Percentiles rank a stretch among this genome's conserved stretches.
These are phyloP conservation scores for Leiothrix lutea DNA, from an alignment of 2,113 vertebrate genomes.

Conservation along the genomic window DNA sequence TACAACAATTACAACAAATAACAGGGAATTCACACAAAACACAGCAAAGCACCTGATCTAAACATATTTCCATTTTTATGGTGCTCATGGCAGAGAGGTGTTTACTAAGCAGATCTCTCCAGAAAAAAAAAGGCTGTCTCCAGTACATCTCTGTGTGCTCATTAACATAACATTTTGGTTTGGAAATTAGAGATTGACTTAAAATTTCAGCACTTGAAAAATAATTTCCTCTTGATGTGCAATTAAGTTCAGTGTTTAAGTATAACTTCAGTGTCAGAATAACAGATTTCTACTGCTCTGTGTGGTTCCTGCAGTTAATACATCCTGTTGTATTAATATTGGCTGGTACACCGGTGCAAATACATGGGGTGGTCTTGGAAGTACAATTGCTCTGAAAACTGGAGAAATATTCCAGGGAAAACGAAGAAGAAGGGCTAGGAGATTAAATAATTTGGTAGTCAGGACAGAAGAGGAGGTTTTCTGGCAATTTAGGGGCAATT, in stretches of 20 bases:
- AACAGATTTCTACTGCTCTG: slow-evolving; percentile 14
- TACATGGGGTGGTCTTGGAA: not conserved
- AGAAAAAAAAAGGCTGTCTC: not conserved
- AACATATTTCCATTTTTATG: not conserved
- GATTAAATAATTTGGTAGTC: not conserved
- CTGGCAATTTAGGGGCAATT: not conserved
- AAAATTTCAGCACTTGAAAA: slow-evolving; percentile 42
- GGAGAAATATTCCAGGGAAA: not conserved
- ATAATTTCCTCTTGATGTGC: slow-evolving; percentile 50
- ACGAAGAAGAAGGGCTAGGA: not conserved
- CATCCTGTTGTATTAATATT: slow-evolving; percentile 37
- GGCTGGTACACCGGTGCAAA: not conserved
- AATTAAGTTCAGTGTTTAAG: slow-evolving; percentile 42
- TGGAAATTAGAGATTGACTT: slow-evolving; percentile 15
- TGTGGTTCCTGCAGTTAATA: slow-evolving; percentile 25
- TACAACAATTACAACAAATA: not conserved
- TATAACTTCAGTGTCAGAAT: slow-evolving; percentile 26
- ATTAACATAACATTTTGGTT: not conserved
- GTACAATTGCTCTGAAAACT: not conserved
- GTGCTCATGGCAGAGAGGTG: not conserved
- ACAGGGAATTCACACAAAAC: not conserved
- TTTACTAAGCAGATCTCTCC: not conserved
- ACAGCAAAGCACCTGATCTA: not conserved
- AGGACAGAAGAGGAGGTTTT: not conserved
- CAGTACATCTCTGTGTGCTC: not conserved